Percentiles rank a stretch among this genome's conserved stretches.
These are phyloP conservation scores for Callopanchax toddi DNA, from an alignment of 2,113 vertebrate genomes.

Conservation along the genomic window DNA sequence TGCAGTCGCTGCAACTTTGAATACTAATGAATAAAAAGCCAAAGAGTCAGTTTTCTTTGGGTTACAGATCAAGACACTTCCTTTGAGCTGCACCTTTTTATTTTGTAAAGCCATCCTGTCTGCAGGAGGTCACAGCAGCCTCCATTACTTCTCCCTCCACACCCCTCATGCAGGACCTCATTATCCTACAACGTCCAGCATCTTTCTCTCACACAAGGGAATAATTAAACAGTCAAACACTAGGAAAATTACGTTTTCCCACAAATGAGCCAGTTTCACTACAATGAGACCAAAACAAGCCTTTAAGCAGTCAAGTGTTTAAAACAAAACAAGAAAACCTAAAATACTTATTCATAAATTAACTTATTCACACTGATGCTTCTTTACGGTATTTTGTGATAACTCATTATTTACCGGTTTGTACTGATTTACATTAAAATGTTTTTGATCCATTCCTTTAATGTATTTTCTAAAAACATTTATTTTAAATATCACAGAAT, in stretches of 20 bases:
- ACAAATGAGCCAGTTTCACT: neutral
- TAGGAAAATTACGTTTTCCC: neutral
- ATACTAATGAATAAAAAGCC: conserved; percentile 26
- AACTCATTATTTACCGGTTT: too few relatives aligned
- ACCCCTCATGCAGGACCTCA: conserved; percentile 11
- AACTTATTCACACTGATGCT: too few relatives aligned
- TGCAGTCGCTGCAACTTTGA: conserved; percentile 26
- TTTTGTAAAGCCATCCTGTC: conserved; percentile 1
- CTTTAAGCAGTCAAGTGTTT: too few relatives aligned
- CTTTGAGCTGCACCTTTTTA: conserved; percentile 10
- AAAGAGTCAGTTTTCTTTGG: neutral
- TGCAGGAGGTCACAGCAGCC: conserved; percentile 21
- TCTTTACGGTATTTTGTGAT: too few relatives aligned
- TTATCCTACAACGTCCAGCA: conserved; percentile 13
- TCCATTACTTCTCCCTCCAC: neutral
- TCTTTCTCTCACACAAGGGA: conserved; percentile 16
- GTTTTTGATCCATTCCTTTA: too few relatives aligned
- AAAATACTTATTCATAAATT: too few relatives aligned
- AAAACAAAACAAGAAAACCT: too few relatives aligned
- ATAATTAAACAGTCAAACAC: conserved; percentile 22
- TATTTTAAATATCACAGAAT: too few relatives aligned
- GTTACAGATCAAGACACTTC: conserved; percentile 13
- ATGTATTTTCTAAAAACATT: too few relatives aligned
- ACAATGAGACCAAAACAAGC: neutral
- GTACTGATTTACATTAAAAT: too few relatives aligned